Percentiles rank a stretch among this genome's conserved stretches.
Conservation (phyloP, 1,140 invertebrate species). For the Drosophila mayri region DNA sequence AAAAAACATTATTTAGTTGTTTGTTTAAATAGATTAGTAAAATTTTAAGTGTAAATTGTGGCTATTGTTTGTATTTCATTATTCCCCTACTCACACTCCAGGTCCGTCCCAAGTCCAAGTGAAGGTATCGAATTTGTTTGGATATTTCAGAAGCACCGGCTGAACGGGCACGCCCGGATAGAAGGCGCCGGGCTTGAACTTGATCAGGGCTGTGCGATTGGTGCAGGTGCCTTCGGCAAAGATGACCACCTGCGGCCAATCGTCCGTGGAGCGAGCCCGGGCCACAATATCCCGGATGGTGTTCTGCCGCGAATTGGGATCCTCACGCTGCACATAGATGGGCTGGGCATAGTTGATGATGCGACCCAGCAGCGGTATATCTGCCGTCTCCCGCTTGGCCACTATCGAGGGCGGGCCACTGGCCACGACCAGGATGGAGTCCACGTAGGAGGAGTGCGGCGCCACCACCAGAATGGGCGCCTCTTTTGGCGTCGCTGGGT, state of each 20-base stretch:
- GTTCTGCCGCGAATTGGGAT: slow-evolving; percentile 95
- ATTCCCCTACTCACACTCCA: slow-evolving; percentile 91
- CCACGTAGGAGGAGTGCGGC: slow-evolving; percentile 96
- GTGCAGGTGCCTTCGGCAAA: slow-evolving; percentile 98
- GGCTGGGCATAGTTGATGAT: slow-evolving; percentile 97
- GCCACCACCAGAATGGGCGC: slow-evolving; percentile 95
- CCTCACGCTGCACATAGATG: slow-evolving; percentile 96
- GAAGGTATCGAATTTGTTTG: slow-evolving; percentile 95
- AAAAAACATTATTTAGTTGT: not conserved
- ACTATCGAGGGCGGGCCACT: slow-evolving; percentile 94
- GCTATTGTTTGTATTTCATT: too few species aligned
- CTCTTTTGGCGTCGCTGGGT: slow-evolving; percentile 88
- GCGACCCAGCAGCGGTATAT: slow-evolving; percentile 95
- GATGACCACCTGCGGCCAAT: slow-evolving; percentile 98
- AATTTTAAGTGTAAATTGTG: not conserved
- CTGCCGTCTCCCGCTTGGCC: slow-evolving; percentile 92
- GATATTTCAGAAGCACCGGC: slow-evolving; percentile 96
- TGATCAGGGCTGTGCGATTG: slow-evolving; percentile 96
- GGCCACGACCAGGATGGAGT: slow-evolving; percentile 92
- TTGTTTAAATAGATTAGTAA: not conserved
- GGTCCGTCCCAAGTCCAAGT: slow-evolving; percentile 99
- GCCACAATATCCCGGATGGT: slow-evolving; percentile 96
- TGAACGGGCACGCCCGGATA: slow-evolving; percentile 97
- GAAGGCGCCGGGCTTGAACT: slow-evolving; percentile 97
- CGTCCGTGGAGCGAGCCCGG: slow-evolving; percentile 92